These are phyloP conservation scores for Drosophila fuyamai DNA, from an alignment of 1,140 invertebrate species.

Conservation along the genomic window DNA sequence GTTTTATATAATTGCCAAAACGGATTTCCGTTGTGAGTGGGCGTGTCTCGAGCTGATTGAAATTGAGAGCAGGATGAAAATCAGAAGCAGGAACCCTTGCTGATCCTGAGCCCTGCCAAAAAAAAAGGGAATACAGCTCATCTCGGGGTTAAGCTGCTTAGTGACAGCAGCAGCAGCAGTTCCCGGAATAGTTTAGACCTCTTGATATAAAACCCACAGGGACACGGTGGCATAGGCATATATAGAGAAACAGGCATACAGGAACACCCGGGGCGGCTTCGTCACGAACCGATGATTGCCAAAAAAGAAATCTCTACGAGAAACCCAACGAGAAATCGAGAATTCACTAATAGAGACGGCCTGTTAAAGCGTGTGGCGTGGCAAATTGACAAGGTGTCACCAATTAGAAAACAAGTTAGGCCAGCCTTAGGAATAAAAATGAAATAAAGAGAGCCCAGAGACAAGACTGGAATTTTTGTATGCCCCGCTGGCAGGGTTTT, in stretches of 20 bases:
- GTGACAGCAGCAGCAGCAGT: constrained; percentile 31
- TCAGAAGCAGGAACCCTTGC: constrained; percentile 26
- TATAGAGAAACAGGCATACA: constrained; percentile 23
- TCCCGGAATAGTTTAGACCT: constrained; percentile 75
- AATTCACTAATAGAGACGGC: constrained; percentile 63
- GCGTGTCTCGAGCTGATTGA: constrained; percentile 67
- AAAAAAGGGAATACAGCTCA: constrained; percentile 22
- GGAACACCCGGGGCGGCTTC: constrained; percentile 60
- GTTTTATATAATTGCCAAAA: constrained; percentile 68
- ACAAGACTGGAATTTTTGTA: constrained; percentile 12
- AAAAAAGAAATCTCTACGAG: constrained; percentile 41
- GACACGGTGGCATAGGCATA: constrained; percentile 14
- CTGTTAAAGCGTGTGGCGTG: constrained; percentile 78
- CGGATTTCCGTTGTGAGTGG: constrained; percentile 75
- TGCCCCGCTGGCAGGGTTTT: constrained; percentile 42
- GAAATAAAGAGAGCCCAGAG: constrained; percentile 9
- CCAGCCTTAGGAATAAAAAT: constrained; percentile 20
- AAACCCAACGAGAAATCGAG: constrained; percentile 34
- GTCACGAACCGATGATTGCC: constrained; percentile 61
- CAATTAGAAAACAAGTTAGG: constrained; percentile 80
- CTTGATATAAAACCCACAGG: constrained; percentile 81
- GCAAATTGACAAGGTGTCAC: constrained; percentile 80
- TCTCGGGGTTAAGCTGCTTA: constrained; percentile 67
- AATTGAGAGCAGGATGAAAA: constrained; percentile 64
- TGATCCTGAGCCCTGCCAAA: constrained; percentile 5